A percentile compares a stretch with the other conserved stretches of the same genome.
Conservation (phyloP, 2,888 invertebrate genomes). For the Tipula confusa region DNA sequence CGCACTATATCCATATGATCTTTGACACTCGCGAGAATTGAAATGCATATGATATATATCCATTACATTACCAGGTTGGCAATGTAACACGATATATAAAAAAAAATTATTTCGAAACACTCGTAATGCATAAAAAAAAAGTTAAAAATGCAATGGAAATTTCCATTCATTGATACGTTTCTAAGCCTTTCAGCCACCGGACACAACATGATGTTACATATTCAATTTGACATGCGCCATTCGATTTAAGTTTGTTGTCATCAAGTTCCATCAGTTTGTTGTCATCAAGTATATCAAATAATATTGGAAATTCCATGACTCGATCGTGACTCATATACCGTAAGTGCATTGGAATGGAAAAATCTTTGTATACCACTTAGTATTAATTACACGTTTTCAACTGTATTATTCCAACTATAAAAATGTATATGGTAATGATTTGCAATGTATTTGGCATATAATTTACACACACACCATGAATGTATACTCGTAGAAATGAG, state of each 20-base stretch:
- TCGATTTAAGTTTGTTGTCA: too few species aligned
- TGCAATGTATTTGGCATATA: background rate
- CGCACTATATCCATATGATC: too few species aligned
- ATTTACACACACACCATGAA: too few species aligned
- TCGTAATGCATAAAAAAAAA: background rate
- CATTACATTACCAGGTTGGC: background rate
- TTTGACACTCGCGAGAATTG: too few species aligned
- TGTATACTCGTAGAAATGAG: too few species aligned
- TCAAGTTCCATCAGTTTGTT: too few species aligned
- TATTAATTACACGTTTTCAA: background rate
- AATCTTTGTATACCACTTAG: background rate
- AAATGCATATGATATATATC: background rate
- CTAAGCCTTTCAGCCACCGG: background rate
- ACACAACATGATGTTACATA: background rate
- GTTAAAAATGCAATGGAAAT: background rate
- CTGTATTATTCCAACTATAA: background rate
- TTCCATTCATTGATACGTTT: background rate
- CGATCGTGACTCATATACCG: too few species aligned
- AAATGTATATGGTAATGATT: background rate
- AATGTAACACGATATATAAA: background rate
- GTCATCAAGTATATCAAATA: too few species aligned
- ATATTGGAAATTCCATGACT: background rate
- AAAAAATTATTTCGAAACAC: background rate
- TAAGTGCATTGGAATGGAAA: too few species aligned
- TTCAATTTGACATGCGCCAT: too few species aligned